Evolutionary conservation across 2,888 invertebrate genomes (phyloP).

Genomic region (Antheraea assamensis): DNA sequence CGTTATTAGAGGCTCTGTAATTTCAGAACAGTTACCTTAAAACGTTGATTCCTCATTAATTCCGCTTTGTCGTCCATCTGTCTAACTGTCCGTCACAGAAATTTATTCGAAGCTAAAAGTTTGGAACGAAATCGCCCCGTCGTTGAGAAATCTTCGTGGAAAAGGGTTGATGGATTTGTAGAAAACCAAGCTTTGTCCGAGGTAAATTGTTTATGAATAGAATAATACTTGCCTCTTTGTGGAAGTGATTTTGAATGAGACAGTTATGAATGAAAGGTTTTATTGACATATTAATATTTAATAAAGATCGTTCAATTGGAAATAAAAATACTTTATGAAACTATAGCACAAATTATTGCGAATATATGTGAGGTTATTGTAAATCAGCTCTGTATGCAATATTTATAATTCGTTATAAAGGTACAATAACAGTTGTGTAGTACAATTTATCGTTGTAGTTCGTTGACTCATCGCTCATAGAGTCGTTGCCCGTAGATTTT

Average conservation of each 20-base stretch:
- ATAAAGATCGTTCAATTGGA: not conserved
- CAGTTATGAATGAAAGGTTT: not conserved
- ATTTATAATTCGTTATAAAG: no score
- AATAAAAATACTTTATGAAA: not conserved
- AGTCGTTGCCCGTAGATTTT: no score
- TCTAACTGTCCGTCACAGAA: constrained; percentile 27
- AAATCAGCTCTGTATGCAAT: no score
- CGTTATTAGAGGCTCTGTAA: not conserved
- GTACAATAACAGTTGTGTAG: no score
- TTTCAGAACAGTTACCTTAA: not conserved
- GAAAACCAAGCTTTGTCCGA: constrained; percentile 12
- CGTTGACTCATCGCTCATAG: no score
- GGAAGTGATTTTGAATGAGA: not conserved
- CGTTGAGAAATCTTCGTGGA: constrained; percentile 11
- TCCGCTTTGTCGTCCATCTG: constrained; percentile 35
- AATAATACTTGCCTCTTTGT: not conserved
- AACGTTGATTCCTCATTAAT: constrained; percentile 28
- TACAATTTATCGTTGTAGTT: no score
- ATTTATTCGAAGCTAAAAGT: constrained; percentile 25
- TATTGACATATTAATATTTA: not conserved
- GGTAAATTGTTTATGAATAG: constrained; percentile 12
- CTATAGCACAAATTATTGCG: not conserved
- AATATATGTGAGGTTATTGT: no score
- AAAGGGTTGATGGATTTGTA: constrained; percentile 13
- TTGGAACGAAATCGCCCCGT: constrained; percentile 16